Percentiles rank a stretch among this genome's conserved stretches.
Conservation (phyloP, 2,797 vertebrate species). For the Argentina silus region DNA sequence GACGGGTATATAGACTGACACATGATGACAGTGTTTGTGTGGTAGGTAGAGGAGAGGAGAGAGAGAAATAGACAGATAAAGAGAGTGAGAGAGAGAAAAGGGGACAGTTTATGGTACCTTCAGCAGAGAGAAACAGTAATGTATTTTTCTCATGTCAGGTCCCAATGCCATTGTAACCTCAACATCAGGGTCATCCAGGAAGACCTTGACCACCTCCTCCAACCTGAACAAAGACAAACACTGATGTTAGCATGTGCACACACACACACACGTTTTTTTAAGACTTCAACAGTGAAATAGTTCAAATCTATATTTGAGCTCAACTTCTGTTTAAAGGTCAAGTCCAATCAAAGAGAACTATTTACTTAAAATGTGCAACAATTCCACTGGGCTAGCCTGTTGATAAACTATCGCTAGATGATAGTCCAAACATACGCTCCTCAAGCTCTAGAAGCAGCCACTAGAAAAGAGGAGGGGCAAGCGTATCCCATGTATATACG, state of each 20-base stretch:
- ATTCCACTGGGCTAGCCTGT: constrained; percentile 42
- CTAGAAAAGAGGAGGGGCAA: constrained; percentile 52
- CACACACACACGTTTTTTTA: constrained; percentile 24
- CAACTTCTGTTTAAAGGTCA: constrained; percentile 54
- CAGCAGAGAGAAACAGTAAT: constrained; percentile 83
- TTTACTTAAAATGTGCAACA: constrained; percentile 61
- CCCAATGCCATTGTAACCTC: constrained; percentile 84
- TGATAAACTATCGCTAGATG: constrained; percentile 68
- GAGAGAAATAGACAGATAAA: neutral
- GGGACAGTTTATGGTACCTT: constrained; percentile 79
- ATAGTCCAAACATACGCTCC: constrained; percentile 68
- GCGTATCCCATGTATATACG: constrained; percentile 44
- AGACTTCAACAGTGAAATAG: constrained; percentile 36
- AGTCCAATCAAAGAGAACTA: constrained; percentile 66
- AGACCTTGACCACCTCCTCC: constrained; percentile 78
- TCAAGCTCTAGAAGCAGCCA: constrained; percentile 45
- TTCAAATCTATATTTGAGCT: constrained; percentile 45
- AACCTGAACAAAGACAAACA: constrained; percentile 70
- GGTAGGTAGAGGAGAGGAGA: neutral
- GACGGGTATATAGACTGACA: neutral
- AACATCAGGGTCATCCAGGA: constrained; percentile 86
- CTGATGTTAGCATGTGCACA: neutral
- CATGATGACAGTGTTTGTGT: neutral
- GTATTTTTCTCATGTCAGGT: constrained; percentile 91
- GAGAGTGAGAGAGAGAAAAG: neutral